phyloP scores from a whole-genome alignment of 64 coral and sea anemone genomes.

The Stylophora pistillata region DNA sequence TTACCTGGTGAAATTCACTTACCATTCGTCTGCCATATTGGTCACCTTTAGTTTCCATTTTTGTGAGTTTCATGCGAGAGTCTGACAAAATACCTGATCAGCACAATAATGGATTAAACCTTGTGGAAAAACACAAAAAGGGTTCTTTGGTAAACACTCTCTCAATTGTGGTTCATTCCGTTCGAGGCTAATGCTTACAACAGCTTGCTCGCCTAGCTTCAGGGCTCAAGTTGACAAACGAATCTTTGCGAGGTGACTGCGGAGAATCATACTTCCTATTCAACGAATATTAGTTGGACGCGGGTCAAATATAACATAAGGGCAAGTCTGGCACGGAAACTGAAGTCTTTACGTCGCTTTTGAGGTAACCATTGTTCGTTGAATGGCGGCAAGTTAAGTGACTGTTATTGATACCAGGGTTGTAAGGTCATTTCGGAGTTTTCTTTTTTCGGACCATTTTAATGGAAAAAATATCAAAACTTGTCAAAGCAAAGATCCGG shows the following conservation, averaged over 20 bases:
- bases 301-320: background rate
- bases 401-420: conserved; percentile 1
- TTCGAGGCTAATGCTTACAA: background rate
- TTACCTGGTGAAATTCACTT: background rate
- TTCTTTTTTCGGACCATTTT: background rate
- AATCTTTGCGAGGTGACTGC: background rate
- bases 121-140: background rate
- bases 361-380: background rate
- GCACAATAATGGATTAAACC: background rate
- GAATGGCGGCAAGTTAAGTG: background rate
- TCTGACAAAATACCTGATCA: background rate
- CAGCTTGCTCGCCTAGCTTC: background rate
- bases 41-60: conserved; percentile 4
- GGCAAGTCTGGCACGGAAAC: background rate
- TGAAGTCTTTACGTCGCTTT: background rate
- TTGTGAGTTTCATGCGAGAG: background rate
- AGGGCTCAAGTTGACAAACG: background rate
- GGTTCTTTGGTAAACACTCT: background rate
- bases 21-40: conserved; percentile 3
- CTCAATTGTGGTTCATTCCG: background rate
- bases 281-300: background rate
- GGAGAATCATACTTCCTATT: background rate
- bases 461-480: conserved; percentile 42
- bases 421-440: background rate
- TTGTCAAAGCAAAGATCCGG: conserved; percentile 3